phyloP scores from a whole-genome alignment of 2,113 vertebrate species.

The Cynopterus brachyotis region DNA sequence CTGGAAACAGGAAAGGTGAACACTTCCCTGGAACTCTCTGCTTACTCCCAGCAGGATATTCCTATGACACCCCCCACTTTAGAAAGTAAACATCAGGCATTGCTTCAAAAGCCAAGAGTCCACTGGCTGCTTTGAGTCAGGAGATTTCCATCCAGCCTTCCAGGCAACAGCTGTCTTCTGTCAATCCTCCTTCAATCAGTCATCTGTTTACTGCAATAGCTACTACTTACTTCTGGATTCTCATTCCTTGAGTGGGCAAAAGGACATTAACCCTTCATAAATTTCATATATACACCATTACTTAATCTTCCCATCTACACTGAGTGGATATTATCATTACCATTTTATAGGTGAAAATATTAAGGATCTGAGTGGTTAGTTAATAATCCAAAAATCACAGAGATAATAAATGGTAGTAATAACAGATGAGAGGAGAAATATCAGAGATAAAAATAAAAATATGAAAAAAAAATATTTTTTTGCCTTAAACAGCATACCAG shows the following conservation, averaged over 20 bases:
- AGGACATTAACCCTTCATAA: background rate
- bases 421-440: background rate
- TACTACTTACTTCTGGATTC: background rate
- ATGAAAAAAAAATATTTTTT: background rate
- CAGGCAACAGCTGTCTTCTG: background rate
- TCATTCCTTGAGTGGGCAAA: background rate
- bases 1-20: background rate
- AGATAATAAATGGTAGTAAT: background rate
- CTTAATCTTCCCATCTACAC: background rate
- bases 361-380: background rate
- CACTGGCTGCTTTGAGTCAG: background rate
- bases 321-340: background rate
- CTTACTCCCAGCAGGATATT: background rate
- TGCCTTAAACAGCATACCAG: background rate
- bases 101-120: background rate
- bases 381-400: background rate
- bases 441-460: conserved; percentile 17
- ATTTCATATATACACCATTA: background rate
- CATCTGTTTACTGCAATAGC: background rate
- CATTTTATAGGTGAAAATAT: background rate
- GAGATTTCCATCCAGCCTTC: background rate
- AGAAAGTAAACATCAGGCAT: too few relatives aligned
- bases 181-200: too few relatives aligned
- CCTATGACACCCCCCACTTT: background rate
- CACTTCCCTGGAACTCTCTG: background rate